Evolutionary conservation across 1,140 invertebrate species (phyloP), one percentile per base, ranked within the genome.

Genomic region (Grapholita molesta): DNA sequence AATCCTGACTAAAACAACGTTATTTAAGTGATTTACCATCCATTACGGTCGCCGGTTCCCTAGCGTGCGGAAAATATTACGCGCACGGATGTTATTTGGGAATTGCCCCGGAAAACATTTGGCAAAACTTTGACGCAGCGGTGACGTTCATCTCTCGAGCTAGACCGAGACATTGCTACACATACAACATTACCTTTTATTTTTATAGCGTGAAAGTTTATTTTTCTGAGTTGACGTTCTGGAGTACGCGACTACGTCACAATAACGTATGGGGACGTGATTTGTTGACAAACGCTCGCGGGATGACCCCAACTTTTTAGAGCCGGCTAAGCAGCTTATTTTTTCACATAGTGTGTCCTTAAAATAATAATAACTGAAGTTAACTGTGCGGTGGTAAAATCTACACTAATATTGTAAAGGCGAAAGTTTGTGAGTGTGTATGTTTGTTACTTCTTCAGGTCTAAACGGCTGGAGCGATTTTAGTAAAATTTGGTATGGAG

Each of bases 201-300:
- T 55, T 65, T 33, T 12, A 24, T 11, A 35, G 66, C 25, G 61
- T 21, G 66, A 73, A 66, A 73, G 72, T 77, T 69, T 69, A 74
- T 53, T 76, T 80, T 78, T 72, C 76, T 70, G 71, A 70, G 73
- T 72, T 77, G 73, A 72, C 74, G 72, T 67, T 57, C 69, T 74
- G 66, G 69, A 70, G 69, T 69, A 73, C 70, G 55, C 66, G 68
- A 61, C 67, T 71, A 66, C 38, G 70, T 78, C 78, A 77, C 73
- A 80, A 80, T 76, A 79, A 79, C 71, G 70, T 75, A 80, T 72
- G 73, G 73, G 75, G 70, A 82, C 80, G 80, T 85, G 83, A 85
- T 85, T 83, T 75, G 80, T 77, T 83, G 83, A 82, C 80, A 84
- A 85, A 84, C 82, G 76, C 78, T 76, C 71, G 70, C 73, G 69